phyloP scores from a whole-genome alignment of 1,140 invertebrate genomes.

The Drosophila athabasca region DNA sequence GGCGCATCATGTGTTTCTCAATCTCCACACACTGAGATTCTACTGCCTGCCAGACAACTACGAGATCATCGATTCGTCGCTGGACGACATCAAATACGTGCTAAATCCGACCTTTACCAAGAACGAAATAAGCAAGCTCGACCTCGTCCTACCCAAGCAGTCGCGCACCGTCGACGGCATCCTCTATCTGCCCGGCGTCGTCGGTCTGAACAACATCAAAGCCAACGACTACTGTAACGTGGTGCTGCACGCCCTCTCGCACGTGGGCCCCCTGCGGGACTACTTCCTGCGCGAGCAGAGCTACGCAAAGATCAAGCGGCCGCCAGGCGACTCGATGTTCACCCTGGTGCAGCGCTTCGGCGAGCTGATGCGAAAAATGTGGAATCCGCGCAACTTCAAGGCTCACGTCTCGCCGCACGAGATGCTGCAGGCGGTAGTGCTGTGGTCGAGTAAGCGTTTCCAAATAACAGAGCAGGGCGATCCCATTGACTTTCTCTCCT shows the following conservation, averaged over 20 bases:
- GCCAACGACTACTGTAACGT: constrained; percentile 99
- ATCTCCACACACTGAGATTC: constrained; percentile 98
- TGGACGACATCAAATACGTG: constrained; percentile 99
- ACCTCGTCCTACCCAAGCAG: constrained; percentile 91
- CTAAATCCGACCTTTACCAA: constrained; percentile 97
- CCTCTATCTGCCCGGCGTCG: constrained; percentile 97
- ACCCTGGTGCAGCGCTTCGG: constrained; percentile 98
- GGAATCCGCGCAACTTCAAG: constrained; percentile 99
- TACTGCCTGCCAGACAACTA: constrained; percentile 99
- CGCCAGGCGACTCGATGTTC: constrained; percentile 95
- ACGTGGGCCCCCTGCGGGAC: constrained; percentile 96
- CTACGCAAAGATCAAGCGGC: constrained; percentile 94
- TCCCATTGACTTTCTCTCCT: constrained; percentile 98
- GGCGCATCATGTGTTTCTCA: constrained; percentile 98
- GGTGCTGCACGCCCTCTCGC: constrained; percentile 96
- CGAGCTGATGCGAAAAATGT: constrained; percentile 98
- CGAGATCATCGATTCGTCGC: constrained; percentile 99
- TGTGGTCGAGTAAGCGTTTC: constrained; percentile 99
- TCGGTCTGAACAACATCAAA: constrained; percentile 99
- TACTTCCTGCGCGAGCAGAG: constrained; percentile 98
- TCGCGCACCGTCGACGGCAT: constrained; percentile 97
- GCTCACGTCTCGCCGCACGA: constrained; percentile 99
- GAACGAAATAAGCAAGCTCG: constrained; percentile 90
- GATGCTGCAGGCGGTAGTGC: constrained; percentile 99
- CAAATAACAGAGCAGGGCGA: constrained; percentile 99